Evolutionary conservation across 2,888 invertebrate species (phyloP), one percentile per base, ranked within the genome.

Genomic region (Slavum lentiscoides): DNA sequence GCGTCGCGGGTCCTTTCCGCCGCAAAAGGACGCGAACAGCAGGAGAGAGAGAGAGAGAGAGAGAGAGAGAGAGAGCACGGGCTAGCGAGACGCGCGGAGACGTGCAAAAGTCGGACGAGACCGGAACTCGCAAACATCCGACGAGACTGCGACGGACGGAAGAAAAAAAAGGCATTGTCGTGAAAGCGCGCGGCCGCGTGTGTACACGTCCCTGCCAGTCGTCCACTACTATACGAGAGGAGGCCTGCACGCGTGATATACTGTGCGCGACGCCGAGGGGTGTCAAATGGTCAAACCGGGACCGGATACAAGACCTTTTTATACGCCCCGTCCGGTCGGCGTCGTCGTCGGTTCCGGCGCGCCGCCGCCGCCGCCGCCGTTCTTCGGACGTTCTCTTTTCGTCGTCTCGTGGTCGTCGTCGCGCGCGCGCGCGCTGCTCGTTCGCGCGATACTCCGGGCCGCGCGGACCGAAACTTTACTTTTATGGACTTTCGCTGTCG

Each of bases 141-240:
- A 74, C 74, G 74, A 62, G 73, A 53, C 11, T 49, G 64, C 81
- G 76, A 81, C 80, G 81, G 69, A 82, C 77, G 83, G 84, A 84
- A 84, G 83, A 84, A 84, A 83, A 84, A 84, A 84, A 83, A 84
- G 82, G 82, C 83, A 83, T 84, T 84, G 80, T 83, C 70, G 43
- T n/a, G n/a, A n/a, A n/a, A n/a, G n/a, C 70, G 61, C 55, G 15
- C 19, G 17, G 21, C 2, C 5, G 55, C 11, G 9, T 30, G 30
- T 13, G n/a, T 23, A n/a, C 7, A 43, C 30, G 30, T 30, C 30
- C 30, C n/a, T n/a, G n/a, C n/a, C n/a, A n/a, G n/a, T 19, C 37
- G 37, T 58, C 4, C n/a, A 43, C 21, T n/a, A 15, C 15, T 17
- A 53, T 15, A 53, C 53, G 11, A 6, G 11, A 6, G 11, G 13